Base-by-base conservation (phyloP, 2,797 vertebrate genomes). In the Pseudochromis fuscus region DNA sequence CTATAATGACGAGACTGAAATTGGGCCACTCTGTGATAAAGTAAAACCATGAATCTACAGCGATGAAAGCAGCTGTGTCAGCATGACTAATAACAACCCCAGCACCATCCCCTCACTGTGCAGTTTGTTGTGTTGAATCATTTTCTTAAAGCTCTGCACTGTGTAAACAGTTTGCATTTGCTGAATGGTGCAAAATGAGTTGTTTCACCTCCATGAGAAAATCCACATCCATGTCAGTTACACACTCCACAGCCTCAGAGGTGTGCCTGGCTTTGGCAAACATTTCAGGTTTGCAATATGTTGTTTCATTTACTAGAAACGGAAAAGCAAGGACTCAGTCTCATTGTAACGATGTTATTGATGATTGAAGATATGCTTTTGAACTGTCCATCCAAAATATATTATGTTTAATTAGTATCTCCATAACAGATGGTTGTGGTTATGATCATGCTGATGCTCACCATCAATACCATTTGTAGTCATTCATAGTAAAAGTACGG, bases 301-400 rank as follows among this genome's bases (percentile, higher is more conserved):
- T 21, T 28, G 15, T 1, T 4, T 45, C n/a, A 3, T 38, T 9
- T 21, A 60, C 7, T 12, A 58, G 19, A 67, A 44, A 51, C 19
- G 37, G 10, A 67, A 63, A 50, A 27, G 50, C 13, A 25, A 35
- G 27, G 10, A 37, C 35, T 30, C 18, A 13, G 13, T 15, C 51
- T 35, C 33, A 33, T 35, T 31, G 5, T 28, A 8, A 63, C 62
- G 64, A 33, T 69, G 19, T 72, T 67, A 57, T 45, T 30, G 46
- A 19, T 60, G 27, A 76, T 55, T 72, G 51, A 60, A 56, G 82
- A 48, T 30, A 71, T 25, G 23, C n/a, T n/a, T n/a, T n/a, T n/a
- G n/a, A 27, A 45, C 75, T 28, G 5, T 56, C 33, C 45, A 35
- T 46, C 7, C 2, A 37, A 25, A 69, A 52, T 50, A 56, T 52